Base-by-base conservation (phyloP, 2,113 vertebrate species). In the Nymphicus hollandicus region DNA sequence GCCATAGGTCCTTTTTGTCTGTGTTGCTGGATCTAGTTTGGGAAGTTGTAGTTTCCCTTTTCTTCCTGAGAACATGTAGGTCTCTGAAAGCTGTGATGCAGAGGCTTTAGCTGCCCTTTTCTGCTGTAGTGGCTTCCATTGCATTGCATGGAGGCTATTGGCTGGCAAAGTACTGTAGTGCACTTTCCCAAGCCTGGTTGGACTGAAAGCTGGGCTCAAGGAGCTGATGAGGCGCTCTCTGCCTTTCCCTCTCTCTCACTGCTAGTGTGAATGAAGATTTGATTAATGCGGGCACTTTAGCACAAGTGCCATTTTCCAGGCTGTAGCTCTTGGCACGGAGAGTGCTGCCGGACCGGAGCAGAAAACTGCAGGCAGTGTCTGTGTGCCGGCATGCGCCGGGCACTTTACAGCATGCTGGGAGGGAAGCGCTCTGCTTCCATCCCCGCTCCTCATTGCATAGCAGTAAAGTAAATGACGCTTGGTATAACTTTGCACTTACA, bases 401-500 rank as follows among this genome's bases (percentile, higher is more conserved):
- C 37, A 8, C 89, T 91, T 72, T 92, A 65, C 10, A 2, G 61
- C 3, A 2, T 46, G 69, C 90, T 7, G 50, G 93, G 78, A 96
- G 88, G 92, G 69, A 28, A 81, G 88, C 39, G 11, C 39, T 65
- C 68, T 64, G 64, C 94, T 96, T 94, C 74, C 70, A 74, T 91
- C 79, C 91, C 74, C 1, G 35, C 70, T 95, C 91, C 95, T 95
- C 84, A 61, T 73, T 86, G 90, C 94, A 73, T 65, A 80, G 96
- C 96, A 90, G 82, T 97, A 96, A 97, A 97, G 93, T 97, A 96
- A 98, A 95, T 93, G 97, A 87, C 2, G 94, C 97, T 97, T 96
- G 92, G 89, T 92, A 92, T 96, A 95, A 96, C 94, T 97, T 91
- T 65, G 84, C 90, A 90, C 94, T 94, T 95, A 58, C 5, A 90